Percentiles rank a stretch among this genome's conserved stretches.
Evolutionary conservation across 2,888 invertebrate genomes (phyloP).

Genomic region (Leptopilina myrica): DNA sequence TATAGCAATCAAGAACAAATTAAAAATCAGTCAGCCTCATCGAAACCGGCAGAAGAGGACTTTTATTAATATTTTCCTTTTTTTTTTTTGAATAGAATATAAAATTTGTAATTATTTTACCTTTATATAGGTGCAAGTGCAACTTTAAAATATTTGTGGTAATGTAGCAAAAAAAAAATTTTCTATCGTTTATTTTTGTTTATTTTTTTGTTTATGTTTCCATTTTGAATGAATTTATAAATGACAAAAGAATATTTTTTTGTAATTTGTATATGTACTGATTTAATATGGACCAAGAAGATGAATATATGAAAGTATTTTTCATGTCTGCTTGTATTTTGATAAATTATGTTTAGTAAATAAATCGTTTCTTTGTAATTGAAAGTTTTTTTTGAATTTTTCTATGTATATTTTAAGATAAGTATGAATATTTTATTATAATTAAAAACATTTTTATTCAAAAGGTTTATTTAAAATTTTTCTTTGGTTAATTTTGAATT

Average conservation of each 20-base stretch:
- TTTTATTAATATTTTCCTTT: conserved; percentile 78
- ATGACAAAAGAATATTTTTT: not conserved
- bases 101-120: conserved; percentile 2
- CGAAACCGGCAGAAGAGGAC: conserved; percentile 79
- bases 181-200: not conserved
- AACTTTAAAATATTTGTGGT: conserved; percentile 9
- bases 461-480: no score
- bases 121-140: not conserved
- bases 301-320: no score
- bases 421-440: no score
- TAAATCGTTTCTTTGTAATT: no score
- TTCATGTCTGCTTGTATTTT: no score
- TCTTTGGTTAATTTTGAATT: no score
- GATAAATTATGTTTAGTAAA: no score
- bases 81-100: not conserved
- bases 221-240: conserved; percentile 1
- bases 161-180: not conserved
- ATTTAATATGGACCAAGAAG: no score
- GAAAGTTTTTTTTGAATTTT: no score
- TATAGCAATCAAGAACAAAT: conserved; percentile 96
- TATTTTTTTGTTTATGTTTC: not conserved
- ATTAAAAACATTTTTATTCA: no score
- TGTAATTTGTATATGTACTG: no score
- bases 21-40: conserved; percentile 79
- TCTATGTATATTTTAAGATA: no score